Evolutionary conservation across 2,888 invertebrate species (phyloP).

Genomic region (Ormyrus labotus): DNA sequence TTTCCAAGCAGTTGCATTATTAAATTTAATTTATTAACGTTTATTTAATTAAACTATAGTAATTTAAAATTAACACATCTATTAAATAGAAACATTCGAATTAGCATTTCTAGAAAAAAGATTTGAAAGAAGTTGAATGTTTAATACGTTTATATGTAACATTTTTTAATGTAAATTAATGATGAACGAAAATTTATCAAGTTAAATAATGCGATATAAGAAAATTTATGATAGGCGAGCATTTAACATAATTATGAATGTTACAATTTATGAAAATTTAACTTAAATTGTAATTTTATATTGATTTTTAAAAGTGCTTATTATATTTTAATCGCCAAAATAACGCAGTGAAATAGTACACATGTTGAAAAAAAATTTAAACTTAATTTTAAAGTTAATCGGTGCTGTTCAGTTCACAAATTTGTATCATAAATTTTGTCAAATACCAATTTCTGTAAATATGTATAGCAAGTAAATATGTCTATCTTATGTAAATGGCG

Average conservation of each 20-base stretch:
- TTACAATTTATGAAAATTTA: conserved; percentile 3
- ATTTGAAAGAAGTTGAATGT: conserved; percentile 1
- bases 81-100: conserved; percentile 19
- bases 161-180: not conserved
- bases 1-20: conserved; percentile 7
- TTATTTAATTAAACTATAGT: not conserved
- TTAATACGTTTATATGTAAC: not conserved
- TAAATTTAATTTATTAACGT: conserved; percentile 34
- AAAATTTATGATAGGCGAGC: not conserved
- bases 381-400: conserved; percentile 20
- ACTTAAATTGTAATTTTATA: not conserved
- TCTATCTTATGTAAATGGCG: conserved; percentile 43
- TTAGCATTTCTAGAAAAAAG: conserved; percentile 38
- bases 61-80: conserved; percentile 13
- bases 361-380: conserved; percentile 19
- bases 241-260: not conserved
- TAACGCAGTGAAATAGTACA: not conserved
- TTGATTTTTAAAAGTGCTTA: conserved; percentile 26
- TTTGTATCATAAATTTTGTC: conserved; percentile 33
- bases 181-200: conserved; percentile 16
- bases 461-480: conserved; percentile 48
- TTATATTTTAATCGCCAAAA: not conserved
- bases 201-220: not conserved
- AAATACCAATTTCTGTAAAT: conserved; percentile 52
- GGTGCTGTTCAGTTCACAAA: conserved; percentile 43